phyloP scores from a whole-genome alignment of 2,888 invertebrate species.

The Sphinx pinastri region DNA sequence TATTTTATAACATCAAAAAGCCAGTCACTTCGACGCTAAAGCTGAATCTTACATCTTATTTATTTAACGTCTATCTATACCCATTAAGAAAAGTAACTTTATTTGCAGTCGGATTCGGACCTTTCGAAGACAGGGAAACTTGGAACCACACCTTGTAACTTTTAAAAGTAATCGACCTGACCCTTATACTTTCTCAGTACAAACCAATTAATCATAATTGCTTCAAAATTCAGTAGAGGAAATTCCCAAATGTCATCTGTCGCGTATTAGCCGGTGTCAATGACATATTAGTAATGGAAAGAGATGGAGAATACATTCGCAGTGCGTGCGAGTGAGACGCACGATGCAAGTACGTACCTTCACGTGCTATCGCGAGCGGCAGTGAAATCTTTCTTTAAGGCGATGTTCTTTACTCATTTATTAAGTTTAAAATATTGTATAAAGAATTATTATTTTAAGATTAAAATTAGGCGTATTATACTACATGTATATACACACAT shows the following conservation, averaged over 20 bases:
- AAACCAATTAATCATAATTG: slow-evolving; percentile 12
- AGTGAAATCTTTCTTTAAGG: slow-evolving; percentile 73
- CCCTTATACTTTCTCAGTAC: background rate
- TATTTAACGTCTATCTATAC: no score
- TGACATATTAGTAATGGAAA: slow-evolving; percentile 53
- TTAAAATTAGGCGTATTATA: no score
- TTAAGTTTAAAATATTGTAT: no score
- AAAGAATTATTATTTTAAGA: no score
- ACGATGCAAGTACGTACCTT: slow-evolving; percentile 49
- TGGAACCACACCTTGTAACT: background rate
- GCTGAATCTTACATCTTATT: no score
- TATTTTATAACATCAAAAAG: no score
- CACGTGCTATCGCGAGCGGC: slow-evolving; percentile 50
- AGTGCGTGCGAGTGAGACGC: slow-evolving; percentile 42
- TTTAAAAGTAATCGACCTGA: background rate
- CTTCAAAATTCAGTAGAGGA: slow-evolving; percentile 7
- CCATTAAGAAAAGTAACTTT: no score
- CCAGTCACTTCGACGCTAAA: no score
- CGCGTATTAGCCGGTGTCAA: slow-evolving; percentile 43
- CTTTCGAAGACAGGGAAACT: no score
- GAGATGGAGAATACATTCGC: slow-evolving; percentile 42
- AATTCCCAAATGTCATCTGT: slow-evolving; percentile 20
- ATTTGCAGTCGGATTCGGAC: no score
- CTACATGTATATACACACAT: no score
- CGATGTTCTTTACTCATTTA: slow-evolving; percentile 15